phyloP scores from a whole-genome alignment of 2,888 invertebrate species.

The Baronia brevicornis region DNA sequence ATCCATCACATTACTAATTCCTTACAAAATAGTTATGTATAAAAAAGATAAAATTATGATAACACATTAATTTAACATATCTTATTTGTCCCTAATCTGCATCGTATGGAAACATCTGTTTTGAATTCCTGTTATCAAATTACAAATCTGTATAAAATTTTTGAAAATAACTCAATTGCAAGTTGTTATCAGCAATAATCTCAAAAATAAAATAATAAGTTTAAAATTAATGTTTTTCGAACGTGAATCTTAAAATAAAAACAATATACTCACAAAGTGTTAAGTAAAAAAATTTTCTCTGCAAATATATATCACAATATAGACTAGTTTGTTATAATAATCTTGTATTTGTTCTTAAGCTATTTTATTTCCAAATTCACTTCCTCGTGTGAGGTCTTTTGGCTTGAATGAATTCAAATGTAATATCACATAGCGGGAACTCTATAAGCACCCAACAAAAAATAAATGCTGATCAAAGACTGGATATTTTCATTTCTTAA shows the following conservation, averaged over 20 bases:
- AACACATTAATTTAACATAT: no score
- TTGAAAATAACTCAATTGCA: no score
- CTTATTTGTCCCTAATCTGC: no score
- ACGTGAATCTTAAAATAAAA: background rate
- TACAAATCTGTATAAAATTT: no score
- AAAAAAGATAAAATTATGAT: no score
- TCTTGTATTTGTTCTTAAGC: slow-evolving; percentile 17
- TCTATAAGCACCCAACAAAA: slow-evolving; percentile 20
- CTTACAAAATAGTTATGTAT: no score
- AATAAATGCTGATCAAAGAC: slow-evolving; percentile 14
- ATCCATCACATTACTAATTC: no score
- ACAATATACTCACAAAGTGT: slow-evolving; percentile 1
- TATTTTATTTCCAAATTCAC: slow-evolving; percentile 25
- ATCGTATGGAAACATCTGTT: no score
- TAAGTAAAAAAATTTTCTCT: slow-evolving; percentile 4
- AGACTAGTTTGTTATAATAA: slow-evolving; percentile 11
- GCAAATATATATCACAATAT: slow-evolving; percentile 8
- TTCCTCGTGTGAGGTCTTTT: slow-evolving; percentile 10
- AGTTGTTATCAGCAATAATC: no score
- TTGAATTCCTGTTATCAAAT: no score
- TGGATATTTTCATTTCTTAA: background rate
- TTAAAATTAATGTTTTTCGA: no score
- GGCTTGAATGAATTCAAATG: slow-evolving; percentile 25
- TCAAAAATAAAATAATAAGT: no score
- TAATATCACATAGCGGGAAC: slow-evolving; percentile 35